phyloP scores from a whole-genome alignment of 2,797 vertebrate species.

The Hirundo rustica region DNA sequence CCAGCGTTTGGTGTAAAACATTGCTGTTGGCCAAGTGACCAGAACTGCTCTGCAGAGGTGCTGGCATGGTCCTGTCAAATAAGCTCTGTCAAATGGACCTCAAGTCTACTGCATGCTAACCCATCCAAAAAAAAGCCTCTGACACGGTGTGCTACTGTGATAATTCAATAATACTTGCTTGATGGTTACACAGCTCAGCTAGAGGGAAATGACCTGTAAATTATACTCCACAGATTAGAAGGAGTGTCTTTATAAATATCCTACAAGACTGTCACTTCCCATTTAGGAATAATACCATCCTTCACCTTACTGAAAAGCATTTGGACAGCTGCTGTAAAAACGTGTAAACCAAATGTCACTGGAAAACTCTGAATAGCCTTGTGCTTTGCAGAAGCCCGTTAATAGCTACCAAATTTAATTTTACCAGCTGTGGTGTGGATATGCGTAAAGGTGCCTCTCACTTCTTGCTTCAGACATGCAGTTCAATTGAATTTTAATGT shows the following conservation, averaged over 20 bases:
- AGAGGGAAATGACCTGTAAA: slow-evolving; percentile 39
- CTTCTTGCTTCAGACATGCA: not conserved
- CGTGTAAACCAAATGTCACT: not conserved
- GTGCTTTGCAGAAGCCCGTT: not conserved
- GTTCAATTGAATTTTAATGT: not conserved
- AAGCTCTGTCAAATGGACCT: not conserved
- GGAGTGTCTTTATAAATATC: slow-evolving; percentile 5
- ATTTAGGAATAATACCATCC: slow-evolving; percentile 2
- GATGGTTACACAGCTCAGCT: slow-evolving; percentile 18
- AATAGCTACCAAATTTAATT: not conserved
- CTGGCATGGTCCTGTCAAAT: not conserved
- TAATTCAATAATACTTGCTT: slow-evolving; percentile 22
- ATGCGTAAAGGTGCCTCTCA: not conserved
- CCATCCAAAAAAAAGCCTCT: not conserved
- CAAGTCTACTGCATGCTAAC: not conserved
- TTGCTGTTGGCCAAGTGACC: not conserved
- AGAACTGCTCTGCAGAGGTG: not conserved
- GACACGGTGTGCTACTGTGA: not conserved
- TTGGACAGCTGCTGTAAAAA: not conserved
- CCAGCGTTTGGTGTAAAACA: not conserved
- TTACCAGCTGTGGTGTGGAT: not conserved
- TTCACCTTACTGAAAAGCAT: not conserved
- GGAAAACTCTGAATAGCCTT: not conserved
- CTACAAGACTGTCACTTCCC: not conserved
- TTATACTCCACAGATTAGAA: slow-evolving; percentile 11